Evolutionary conservation across 2,113 vertebrate genomes (phyloP).

Genomic region (Ardeotis arabs): DNA sequence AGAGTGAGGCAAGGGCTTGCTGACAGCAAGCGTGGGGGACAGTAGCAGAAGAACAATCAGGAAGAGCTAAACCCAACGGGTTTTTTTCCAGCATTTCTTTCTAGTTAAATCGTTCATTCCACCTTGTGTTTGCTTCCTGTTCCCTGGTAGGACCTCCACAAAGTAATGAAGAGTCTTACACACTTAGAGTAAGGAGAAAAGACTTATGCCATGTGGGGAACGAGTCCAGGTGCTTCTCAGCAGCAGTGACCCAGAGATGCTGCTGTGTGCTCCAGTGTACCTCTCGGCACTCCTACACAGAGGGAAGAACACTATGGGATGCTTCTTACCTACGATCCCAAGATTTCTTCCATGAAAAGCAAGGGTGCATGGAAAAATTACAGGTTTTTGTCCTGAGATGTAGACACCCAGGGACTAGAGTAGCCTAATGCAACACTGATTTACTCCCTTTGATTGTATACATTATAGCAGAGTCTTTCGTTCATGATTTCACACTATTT

Average conservation of each 20-base stretch:
- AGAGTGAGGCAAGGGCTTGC: not conserved
- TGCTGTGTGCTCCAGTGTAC: not conserved
- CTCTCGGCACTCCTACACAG: accelerated
- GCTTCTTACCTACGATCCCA: not conserved
- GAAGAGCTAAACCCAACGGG: not conserved
- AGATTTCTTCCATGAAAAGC: not conserved
- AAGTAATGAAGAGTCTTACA: not conserved
- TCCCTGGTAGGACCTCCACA: not conserved
- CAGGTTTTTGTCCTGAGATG: not conserved
- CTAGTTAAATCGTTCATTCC: not conserved
- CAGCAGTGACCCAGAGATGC: not conserved
- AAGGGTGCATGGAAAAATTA: not conserved
- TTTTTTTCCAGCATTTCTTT: not conserved
- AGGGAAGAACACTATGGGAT: accelerated
- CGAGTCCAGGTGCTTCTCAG: not conserved
- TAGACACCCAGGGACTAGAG: not conserved
- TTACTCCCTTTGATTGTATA: not conserved
- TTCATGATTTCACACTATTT: not conserved
- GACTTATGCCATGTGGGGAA: accelerated
- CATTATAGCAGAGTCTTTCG: not conserved
- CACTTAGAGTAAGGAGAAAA: not conserved
- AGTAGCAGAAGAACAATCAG: not conserved
- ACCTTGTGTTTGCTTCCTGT: not conserved
- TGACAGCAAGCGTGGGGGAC: not conserved
- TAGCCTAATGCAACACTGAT: not conserved